Percentiles rank a stretch among this genome's conserved stretches.
Conservation (phyloP, 92 coral and sea anemone species). For the Epizoanthus ramosus region DNA sequence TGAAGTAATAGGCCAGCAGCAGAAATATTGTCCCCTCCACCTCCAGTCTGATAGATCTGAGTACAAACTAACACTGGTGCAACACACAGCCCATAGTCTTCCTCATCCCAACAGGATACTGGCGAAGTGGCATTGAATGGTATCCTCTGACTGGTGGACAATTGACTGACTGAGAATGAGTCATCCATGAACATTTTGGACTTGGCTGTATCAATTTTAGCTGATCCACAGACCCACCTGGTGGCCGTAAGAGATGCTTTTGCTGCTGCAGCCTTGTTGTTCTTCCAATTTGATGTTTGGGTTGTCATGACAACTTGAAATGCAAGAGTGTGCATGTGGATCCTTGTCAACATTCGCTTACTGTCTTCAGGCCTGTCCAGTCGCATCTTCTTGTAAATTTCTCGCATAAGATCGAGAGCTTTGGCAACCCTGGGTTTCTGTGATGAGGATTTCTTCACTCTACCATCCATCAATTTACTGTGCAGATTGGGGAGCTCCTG, state of each 20-base stretch:
- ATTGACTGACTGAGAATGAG: conserved; percentile 79
- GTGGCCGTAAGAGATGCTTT: conserved; percentile 93
- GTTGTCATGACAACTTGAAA: conserved; percentile 83
- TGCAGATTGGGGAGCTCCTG: conserved; percentile 91
- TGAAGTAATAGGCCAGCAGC: conserved; percentile 87
- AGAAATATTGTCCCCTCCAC: conserved; percentile 96
- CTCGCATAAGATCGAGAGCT: conserved; percentile 83
- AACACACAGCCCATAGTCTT: conserved; percentile 81
- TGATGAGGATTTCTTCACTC: conserved; percentile 79
- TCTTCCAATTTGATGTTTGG: conserved; percentile 70
- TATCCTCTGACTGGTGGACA: conserved; percentile 74
- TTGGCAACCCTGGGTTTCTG: conserved; percentile 91
- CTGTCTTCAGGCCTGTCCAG: conserved; percentile 51
- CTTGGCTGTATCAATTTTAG: conserved; percentile 72
- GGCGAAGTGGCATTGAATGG: conserved; percentile 77
- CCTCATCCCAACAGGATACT: conserved; percentile 91
- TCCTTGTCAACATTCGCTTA: conserved; percentile 66
- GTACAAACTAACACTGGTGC: conserved; percentile 95
- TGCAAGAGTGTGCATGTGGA: conserved; percentile 91
- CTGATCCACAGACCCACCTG: conserved; percentile 87
- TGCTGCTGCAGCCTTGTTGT: conserved; percentile 75
- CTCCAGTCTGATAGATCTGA: conserved; percentile 84
- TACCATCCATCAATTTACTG: conserved; percentile 67
- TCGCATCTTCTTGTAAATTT: conserved; percentile 68
- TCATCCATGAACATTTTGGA: conserved; percentile 91